Conservation (phyloP, 2,797 vertebrate genomes). For the Melanotaenia boesemani region DNA sequence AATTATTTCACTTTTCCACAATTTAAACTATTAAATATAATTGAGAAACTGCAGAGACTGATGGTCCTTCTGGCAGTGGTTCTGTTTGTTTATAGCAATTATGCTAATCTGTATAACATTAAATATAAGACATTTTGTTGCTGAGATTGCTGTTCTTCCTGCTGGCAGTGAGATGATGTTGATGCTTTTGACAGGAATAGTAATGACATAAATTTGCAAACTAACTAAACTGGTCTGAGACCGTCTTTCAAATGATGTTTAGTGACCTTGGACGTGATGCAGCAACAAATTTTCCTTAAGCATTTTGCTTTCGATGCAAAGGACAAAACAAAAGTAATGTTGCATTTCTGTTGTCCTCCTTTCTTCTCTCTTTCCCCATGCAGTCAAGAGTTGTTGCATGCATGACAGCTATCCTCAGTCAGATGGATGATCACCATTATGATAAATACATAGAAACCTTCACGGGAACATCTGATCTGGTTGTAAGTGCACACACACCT, state of each 20-base stretch:
- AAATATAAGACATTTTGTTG: constrained; percentile 1
- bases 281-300: not conserved
- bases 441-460: constrained; percentile 94
- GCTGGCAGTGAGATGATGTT: not conserved
- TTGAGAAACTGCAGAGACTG: constrained; percentile 23
- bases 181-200: constrained; percentile 17
- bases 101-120: constrained; percentile 37
- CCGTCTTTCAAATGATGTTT: constrained; percentile 12
- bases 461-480: constrained; percentile 87
- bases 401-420: constrained; percentile 96
- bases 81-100: constrained; percentile 53
- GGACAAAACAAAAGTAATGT: constrained; percentile 33
- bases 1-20: not conserved
- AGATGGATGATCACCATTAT: constrained; percentile 95
- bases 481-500: constrained; percentile 84
- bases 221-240: constrained; percentile 10
- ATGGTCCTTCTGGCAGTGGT: constrained; percentile 20
- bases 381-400: constrained; percentile 97
- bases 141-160: constrained; percentile 7
- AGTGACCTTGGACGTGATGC: not conserved
- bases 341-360: constrained; percentile 10
- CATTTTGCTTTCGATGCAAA: constrained; percentile 25
- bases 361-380: constrained; percentile 11
- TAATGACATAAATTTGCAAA: constrained; percentile 24
- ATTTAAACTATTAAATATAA: constrained; percentile 20